Base-by-base conservation (phyloP, 2,797 vertebrate genomes). In the Sitta carolinensis region DNA sequence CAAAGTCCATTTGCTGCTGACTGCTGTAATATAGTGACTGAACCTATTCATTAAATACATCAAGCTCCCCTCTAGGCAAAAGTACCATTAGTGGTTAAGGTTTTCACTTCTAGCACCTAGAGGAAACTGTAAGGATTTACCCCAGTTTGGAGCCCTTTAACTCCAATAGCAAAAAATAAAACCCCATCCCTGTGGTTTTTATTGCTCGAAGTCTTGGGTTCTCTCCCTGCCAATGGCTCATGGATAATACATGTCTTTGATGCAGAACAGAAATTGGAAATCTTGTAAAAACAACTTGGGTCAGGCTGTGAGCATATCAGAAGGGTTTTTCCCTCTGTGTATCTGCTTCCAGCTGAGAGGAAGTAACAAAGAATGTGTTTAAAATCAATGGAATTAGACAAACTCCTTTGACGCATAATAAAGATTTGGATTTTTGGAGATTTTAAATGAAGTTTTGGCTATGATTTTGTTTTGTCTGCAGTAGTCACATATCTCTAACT, bases 321-420 rank as follows among this genome's bases (percentile, higher is more conserved):
- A 87, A 89, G 85, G 47, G 51, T 43, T 94, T 95, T 96, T 34
- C 80, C 70, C 91, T 92, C 75, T 64, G 59, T 25, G 25, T 87
- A 54, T 94, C 74, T 90, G 26, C 57, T 89, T 95, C 91, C 89
- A 95, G 87, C 94, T 93, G 91, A 94, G 80, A 95, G 87, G 85
- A 95, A 91, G 80, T 94, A 79, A 67, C 67, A 76, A 96, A 91
- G 67, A 94, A 94, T 94, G 87, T 96, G 89, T 95, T 95, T 96
- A 87, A 94, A 94, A 96, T 96, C 77, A 93, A 70, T 82, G 89
- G 90, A 93, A 94, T 96, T 94, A 90, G 89, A 91, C 5, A 2
- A 94, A 90, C 52, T 90, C 82, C 59, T 94, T 91, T 90, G 95
- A 90, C 32, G 43, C 67, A n/a, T 70, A 79, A 78, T 86, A 84